phyloP scores from a whole-genome alignment of 2,888 invertebrate species.

The Bruchidius siliquastri region DNA sequence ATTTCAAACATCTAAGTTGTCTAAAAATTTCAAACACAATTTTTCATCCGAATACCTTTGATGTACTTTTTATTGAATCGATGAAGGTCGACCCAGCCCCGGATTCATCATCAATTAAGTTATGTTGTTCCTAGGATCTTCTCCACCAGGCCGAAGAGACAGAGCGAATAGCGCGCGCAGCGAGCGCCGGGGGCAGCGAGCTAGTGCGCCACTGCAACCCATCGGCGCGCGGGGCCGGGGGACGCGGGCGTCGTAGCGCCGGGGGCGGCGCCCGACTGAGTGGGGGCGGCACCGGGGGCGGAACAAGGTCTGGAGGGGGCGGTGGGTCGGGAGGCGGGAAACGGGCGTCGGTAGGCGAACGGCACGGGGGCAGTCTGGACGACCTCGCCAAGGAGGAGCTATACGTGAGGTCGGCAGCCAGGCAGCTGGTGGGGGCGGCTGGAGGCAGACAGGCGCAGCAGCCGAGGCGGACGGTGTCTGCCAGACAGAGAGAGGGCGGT shows the following conservation, averaged over 20 bases:
- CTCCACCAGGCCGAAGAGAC: slow-evolving; percentile 74
- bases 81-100: no score
- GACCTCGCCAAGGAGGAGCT: slow-evolving; percentile 53
- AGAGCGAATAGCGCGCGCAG: slow-evolving; percentile 58
- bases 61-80: no score
- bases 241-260: slow-evolving; percentile 37
- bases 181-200: slow-evolving; percentile 49
- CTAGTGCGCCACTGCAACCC: slow-evolving; percentile 47
- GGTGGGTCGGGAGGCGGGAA: slow-evolving; percentile 39
- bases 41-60: no score
- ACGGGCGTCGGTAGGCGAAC: slow-evolving; percentile 47
- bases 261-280: slow-evolving; percentile 41
- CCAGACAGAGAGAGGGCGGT: slow-evolving; percentile 61
- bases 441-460: slow-evolving; percentile 20
- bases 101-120: no score
- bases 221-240: slow-evolving; percentile 42
- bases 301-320: slow-evolving; percentile 11
- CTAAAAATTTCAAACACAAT: no score
- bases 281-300: slow-evolving; percentile 28
- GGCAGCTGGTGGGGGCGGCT: slow-evolving; percentile 21
- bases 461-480: slow-evolving; percentile 38
- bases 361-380: slow-evolving; percentile 56
- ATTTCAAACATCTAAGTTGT: no score
- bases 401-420: slow-evolving; percentile 35
- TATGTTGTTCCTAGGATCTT: no score